Evolutionary conservation across 2,113 vertebrate species (phyloP).

Genomic region (Bombycilla garrulus): DNA sequence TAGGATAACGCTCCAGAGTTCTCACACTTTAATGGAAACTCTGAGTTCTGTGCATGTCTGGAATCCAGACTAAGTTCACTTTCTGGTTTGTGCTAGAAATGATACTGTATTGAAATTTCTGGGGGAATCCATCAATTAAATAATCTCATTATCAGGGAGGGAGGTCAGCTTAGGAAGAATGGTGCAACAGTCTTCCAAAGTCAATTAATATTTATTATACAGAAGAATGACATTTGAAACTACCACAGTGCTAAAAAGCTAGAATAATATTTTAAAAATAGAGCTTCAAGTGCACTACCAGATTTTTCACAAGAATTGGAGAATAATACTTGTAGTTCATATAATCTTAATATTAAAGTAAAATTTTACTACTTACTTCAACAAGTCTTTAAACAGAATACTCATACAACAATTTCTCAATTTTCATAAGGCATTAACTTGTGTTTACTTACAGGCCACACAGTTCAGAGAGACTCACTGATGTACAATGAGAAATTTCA

Average conservation of each 20-base stretch:
- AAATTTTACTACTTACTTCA: not conserved
- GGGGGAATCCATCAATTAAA: slow-evolving; percentile 43
- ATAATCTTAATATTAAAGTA: not conserved
- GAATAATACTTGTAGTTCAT: not conserved
- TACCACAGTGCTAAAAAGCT: not conserved
- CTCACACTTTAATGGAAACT: not conserved
- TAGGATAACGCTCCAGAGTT: not conserved
- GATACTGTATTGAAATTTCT: not conserved
- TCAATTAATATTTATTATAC: not conserved
- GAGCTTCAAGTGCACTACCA: not conserved
- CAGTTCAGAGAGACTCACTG: not conserved
- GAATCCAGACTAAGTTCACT: not conserved
- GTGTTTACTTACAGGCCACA: not conserved
- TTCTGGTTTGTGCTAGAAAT: not conserved
- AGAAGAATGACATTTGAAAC: not conserved
- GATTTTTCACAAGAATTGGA: not conserved
- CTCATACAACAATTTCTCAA: not conserved
- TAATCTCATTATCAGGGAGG: not conserved
- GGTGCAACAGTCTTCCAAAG: not conserved
- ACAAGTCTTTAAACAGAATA: not conserved
- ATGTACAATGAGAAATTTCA: not conserved
- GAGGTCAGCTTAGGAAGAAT: slow-evolving; percentile 35
- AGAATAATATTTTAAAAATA: not conserved
- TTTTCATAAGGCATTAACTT: not conserved
- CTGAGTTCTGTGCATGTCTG: not conserved